Base-by-base conservation (phyloP, 1,140 invertebrate species). In the Trachelipus rathkii region DNA sequence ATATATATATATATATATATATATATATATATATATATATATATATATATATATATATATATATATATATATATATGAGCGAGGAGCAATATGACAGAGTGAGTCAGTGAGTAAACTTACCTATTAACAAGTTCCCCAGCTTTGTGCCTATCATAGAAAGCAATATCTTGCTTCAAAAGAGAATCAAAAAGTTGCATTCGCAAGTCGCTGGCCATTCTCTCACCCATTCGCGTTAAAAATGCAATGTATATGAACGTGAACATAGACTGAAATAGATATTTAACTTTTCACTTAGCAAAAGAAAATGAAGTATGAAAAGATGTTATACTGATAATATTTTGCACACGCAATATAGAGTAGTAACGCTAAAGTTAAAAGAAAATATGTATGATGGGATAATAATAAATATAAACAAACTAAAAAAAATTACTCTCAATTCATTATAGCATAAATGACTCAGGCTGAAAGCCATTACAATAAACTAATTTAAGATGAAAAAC, bases 91-190 rank as follows among this genome's bases (percentile, higher is more conserved):
- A 76, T 0, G 3, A 45, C 4, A 19, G 21, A 8, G 13, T 43
- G 3, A 15, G 24, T n/a, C n/a, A n/a, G n/a, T 5, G 21, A 24
- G n/a, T 71, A 43, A n/a, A 21, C 74, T 50, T 46, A 78, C 77
- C 93, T 90, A 85, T 94, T 95, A 45, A 96, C 89, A 69, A 98
- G 87, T 86, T 97, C 95, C 13, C 96, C 95, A 15, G 93, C 67
- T 46, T 71, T 76, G 13, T 76, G 74, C 23, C 44, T 33, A 70
- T 76, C 74, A 70, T 76, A 76, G 44, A 76, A 76, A 10, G 74
- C 74, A 21, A 76, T 76, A 44, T 76, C 74, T 43, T 76, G 74
- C 24, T 46, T 43, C 24, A 76, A 11, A 21, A 76, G 44, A 13
- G 74, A 45, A 43, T 43, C 45, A 68, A 76, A 76, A 9, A 76